Evolutionary conservation across 1,140 invertebrate genomes (phyloP), one percentile per base, ranked within the genome.

Genomic region (Neocloeon triangulifer): DNA sequence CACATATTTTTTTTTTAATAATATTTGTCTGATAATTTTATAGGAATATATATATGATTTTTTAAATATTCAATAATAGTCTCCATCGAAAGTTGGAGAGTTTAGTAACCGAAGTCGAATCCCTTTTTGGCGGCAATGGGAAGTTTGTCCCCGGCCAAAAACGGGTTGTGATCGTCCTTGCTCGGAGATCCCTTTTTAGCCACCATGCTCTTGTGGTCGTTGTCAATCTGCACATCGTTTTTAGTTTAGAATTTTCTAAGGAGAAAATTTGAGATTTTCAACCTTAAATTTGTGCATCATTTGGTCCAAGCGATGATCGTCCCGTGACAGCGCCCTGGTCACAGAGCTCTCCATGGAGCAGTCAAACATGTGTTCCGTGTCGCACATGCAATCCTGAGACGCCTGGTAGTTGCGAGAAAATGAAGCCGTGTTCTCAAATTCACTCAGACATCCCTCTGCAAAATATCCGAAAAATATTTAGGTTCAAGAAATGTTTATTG

Each of bases 321-420:
- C 38, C 22, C 49, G 51, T n/a, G 43, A 25, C 9, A 10, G 10
- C n/a, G n/a, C 18, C 10, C 28, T 46, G 12, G 46, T 42, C 15
- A 48, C 55, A 0, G 75, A 63, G 51, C 88, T 97, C 48, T 84
- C 75, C 15, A 48, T 55, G 0, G 75, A 63, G 51, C 88, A 98
- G 48, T 84, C 75, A 47, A 96, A 81, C 92, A 98, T 97, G 55
- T 99, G 94, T 46, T 99, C 94, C 1, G 72, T 74, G 48, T 99
- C 94, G 41, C 94, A 99, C 65, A 94, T 89, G 48, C 92, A 98
- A 33, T 92, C 78, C 49, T 96, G 89, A 0, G 73, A 59, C 2
- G 74, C 70, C 53, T 98, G 92, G 52, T 88, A 95, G 39, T 88
- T 71, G 1, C 89, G 69, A 47, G 89, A 95, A 56, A 91, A 97